Base-by-base conservation (phyloP, 2,113 vertebrate genomes). In the Equus przewalskii region DNA sequence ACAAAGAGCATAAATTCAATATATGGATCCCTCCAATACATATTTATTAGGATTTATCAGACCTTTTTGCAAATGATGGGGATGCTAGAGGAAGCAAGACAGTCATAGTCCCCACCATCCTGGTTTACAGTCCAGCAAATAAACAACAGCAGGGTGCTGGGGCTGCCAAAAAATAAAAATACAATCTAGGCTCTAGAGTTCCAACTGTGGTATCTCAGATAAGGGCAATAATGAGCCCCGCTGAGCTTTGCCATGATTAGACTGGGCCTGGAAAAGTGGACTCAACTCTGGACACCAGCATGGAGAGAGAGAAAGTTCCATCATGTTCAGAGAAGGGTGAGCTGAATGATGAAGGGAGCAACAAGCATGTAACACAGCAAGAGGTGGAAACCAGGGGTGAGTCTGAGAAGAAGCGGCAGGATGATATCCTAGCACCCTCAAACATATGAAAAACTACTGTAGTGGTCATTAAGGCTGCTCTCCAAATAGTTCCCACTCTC, bases 1-100 rank as follows among this genome's bases (percentile, higher is more conserved):
- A 41, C 12, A 95, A 86, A 83, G 56, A 94, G 19, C 89, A 67
- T 60, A 78, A n/a, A 65, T n/a, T 60, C n/a, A 56, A 54, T 65
- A 19, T 83, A 6, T 21, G 24, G 75, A 79, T 64, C 46, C 19
- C 60, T 44, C 28, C 28, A 81, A 70, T 26, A 67, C 73, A 65
- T 62, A 79, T 64, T 76, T 72, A 84, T 58, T 87, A 70, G 64
- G 70, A 73, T 62, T 89, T 94, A 69, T 72, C 46, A 76, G 56
- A 81, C 4, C 64, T 36, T 36, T 79, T 89, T 80, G 60, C 84
- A 96, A 91, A 21, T 84, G 65, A 93, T 5, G 8, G 19, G 44
- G 76, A 84, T 28, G 76, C 67, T 80, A 49, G 30, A 30, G 58
- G 22, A 14, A 84, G 30, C 26, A 58, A 79, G 58, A 56, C 11